Evolutionary conservation across 1,140 invertebrate species (phyloP), one percentile per base, ranked within the genome.

Genomic region (Psilanteris sp.): DNA sequence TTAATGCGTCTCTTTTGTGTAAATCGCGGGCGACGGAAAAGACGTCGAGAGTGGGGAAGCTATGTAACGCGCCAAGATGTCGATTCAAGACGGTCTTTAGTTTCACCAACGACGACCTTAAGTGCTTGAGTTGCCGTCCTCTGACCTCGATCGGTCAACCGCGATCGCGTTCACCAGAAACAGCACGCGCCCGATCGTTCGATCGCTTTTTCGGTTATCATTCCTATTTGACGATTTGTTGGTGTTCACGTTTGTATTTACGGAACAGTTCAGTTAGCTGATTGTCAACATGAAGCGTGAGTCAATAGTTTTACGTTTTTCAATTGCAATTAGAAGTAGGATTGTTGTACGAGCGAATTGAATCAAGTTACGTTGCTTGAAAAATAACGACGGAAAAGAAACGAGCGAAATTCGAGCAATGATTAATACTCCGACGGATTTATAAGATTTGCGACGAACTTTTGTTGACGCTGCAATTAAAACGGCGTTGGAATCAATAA

Each of bases 81-180:
- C 59, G 77, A 78, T 37, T 66, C 66, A 55, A 68, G 73, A 79
- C 67, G 54, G 73, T 73, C 74, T 83, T 84, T 82, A 83, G 82
- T 83, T 83, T 83, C 80, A 62, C 79, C 78, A 71, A 79, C 62
- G 81, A 72, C 80, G 59, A 83, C 71, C 68, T 78, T 80, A 81
- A 79, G 81, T 78, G 61, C 54, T 73, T 55, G 26, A 77, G 70
- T 59, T 68, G 50, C 62, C 32, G 70, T 77, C 57, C 59, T 7
- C 72, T 70, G 77, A 79, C 70, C 77, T 75, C 72, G 26, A 68
- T 62, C 24, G 55, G 50, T 66, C 41, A 41, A 2, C 13, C 27
- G 31, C 29, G 14, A 44, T 39, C 62, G 15, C 29, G 20, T 32
- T 54, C 4, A 10, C 5, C 18, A 15, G 10, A 0, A 0, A 9